Conservation (phyloP, 2,888 invertebrate genomes). For the Philopedon plagiatum region DNA sequence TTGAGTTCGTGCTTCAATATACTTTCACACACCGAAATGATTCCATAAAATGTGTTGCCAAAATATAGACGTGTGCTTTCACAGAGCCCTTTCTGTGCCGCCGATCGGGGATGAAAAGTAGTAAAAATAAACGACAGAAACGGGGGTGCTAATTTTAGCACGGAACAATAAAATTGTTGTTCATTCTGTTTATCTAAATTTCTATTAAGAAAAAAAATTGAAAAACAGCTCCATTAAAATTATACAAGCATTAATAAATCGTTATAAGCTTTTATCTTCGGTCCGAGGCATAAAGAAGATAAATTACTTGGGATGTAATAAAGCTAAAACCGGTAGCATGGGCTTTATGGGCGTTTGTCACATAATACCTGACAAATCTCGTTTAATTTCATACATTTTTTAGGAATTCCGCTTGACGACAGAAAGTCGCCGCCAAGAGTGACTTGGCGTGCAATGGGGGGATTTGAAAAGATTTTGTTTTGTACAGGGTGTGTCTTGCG, state of each 20-base stretch:
- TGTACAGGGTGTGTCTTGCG: too few relatives aligned
- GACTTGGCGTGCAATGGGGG: neutral
- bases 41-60: conserved; percentile 40
- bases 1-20: too few relatives aligned
- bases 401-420: neutral
- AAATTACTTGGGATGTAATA: conserved; percentile 3
- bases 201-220: too few relatives aligned
- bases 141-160: conserved; percentile 39
- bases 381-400: conserved; percentile 12
- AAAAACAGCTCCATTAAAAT: neutral
- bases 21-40: too few relatives aligned
- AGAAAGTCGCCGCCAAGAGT: neutral
- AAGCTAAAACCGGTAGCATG: conserved; percentile 26
- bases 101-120: conserved; percentile 23
- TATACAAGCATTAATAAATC: too few relatives aligned
- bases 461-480: neutral
- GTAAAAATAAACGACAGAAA: conserved; percentile 30
- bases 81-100: conserved; percentile 18
- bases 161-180: too few relatives aligned
- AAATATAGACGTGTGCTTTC: conserved; percentile 30
- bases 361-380: conserved; percentile 11
- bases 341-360: conserved; percentile 19
- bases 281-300: neutral
- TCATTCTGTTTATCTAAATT: too few relatives aligned
- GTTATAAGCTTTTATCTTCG: neutral